Percentiles rank a stretch among this genome's conserved stretches.
phyloP scores from a whole-genome alignment of 2,888 invertebrate genomes.

The Pristionchus exspectatus region DNA sequence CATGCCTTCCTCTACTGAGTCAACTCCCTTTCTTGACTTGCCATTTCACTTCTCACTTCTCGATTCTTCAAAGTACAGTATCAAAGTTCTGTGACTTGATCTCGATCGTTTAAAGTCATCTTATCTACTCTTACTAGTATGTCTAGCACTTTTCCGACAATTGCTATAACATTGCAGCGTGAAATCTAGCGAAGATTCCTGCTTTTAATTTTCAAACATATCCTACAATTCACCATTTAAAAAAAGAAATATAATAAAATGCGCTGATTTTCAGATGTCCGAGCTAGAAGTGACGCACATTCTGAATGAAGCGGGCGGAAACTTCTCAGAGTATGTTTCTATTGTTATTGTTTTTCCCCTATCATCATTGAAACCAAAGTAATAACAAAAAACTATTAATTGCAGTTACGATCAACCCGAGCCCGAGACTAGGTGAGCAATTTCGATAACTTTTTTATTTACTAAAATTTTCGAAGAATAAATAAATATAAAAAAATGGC shows the following conservation, averaged over 20 bases:
- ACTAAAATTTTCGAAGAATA: background rate
- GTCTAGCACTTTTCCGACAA: background rate
- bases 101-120: background rate
- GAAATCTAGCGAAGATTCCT: background rate
- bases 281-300: conserved; percentile 24
- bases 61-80: background rate
- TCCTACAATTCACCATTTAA: background rate
- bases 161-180: background rate
- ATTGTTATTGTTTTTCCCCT: background rate
- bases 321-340: background rate
- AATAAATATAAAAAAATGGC: background rate
- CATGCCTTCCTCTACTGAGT: background rate
- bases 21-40: background rate
- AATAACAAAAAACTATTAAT: background rate
- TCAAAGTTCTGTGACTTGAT: background rate
- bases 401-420: conserved; percentile 10
- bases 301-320: conserved; percentile 1
- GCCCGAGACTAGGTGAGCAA: background rate
- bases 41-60: background rate
- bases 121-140: background rate
- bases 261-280: background rate
- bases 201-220: background rate
- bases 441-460: too few species aligned
- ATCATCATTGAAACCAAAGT: background rate
- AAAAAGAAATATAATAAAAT: background rate